Evolutionary conservation across 2,888 invertebrate genomes (phyloP).

Genomic region (Polyploca ridens): DNA sequence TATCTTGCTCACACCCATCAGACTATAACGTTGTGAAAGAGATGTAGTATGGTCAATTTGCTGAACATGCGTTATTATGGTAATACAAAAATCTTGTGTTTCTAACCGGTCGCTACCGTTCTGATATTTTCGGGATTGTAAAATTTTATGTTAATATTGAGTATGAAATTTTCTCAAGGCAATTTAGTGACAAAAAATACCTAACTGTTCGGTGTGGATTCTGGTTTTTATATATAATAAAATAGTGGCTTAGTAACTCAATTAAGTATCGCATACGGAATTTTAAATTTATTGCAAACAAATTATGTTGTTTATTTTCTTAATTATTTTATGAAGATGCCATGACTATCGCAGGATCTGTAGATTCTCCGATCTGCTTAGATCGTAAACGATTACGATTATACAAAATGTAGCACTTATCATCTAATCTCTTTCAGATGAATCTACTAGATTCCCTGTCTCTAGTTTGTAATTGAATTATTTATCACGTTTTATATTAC

Average conservation of each 20-base stretch:
- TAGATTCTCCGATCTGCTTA: neutral
- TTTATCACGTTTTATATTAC: neutral
- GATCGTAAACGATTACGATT: neutral
- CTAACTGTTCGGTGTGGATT: neutral
- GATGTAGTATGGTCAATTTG: neutral
- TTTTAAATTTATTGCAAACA: too few relatives aligned
- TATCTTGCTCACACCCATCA: conserved; percentile 34
- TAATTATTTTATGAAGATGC: neutral
- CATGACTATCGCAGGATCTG: neutral
- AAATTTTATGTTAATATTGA: neutral
- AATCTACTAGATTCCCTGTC: neutral
- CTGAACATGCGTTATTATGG: conserved; percentile 8
- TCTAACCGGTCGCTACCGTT: conserved; percentile 1
- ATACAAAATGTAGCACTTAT: neutral
- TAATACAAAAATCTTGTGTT: conserved; percentile 4
- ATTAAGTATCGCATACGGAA: too few relatives aligned
- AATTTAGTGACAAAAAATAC: too few relatives aligned
- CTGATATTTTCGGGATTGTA: neutral
- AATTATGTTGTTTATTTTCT: too few relatives aligned
- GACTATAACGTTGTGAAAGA: neutral
- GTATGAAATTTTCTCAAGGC: neutral
- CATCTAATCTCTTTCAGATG: neutral
- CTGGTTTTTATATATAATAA: neutral
- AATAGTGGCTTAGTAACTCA: too few relatives aligned
- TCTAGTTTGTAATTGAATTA: neutral